phyloP scores from a whole-genome alignment of 2,797 vertebrate species.

The Anisognathus igniventris region DNA sequence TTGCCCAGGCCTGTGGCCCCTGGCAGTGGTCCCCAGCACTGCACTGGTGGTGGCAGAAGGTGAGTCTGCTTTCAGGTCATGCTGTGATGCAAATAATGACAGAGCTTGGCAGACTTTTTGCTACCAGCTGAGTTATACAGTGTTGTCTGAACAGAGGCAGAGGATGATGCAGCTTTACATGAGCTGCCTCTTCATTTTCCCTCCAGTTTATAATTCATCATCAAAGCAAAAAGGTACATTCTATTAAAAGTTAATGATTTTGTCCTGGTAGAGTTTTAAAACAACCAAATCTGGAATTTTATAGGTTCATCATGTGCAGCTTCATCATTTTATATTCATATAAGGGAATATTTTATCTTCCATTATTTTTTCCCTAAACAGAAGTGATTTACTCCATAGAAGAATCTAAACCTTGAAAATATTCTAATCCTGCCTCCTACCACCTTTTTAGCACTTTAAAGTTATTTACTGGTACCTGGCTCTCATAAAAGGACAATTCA shows the following conservation, averaged over 20 bases:
- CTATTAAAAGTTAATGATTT: constrained; percentile 7
- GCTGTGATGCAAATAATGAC: neutral
- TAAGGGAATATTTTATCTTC: neutral
- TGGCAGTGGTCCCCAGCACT: neutral
- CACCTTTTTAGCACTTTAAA: neutral
- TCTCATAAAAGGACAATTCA: neutral
- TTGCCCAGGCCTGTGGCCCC: neutral
- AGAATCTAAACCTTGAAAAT: neutral
- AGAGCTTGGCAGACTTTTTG: neutral
- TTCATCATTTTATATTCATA: neutral
- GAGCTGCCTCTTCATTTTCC: neutral
- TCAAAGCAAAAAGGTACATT: neutral
- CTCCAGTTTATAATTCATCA: neutral
- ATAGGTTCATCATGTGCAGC: neutral
- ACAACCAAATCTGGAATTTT: neutral
- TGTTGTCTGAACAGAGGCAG: neutral
- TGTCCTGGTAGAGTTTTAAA: neutral
- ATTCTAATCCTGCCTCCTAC: neutral
- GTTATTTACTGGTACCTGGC: neutral
- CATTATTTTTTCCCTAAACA: neutral
- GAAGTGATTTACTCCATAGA: neutral
- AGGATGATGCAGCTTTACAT: constrained; percentile 1
- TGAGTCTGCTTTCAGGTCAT: neutral
- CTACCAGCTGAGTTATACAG: neutral
- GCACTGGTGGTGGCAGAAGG: neutral